Base-by-base conservation (phyloP, 2,888 invertebrate genomes). In the Esperia sulphurella region DNA sequence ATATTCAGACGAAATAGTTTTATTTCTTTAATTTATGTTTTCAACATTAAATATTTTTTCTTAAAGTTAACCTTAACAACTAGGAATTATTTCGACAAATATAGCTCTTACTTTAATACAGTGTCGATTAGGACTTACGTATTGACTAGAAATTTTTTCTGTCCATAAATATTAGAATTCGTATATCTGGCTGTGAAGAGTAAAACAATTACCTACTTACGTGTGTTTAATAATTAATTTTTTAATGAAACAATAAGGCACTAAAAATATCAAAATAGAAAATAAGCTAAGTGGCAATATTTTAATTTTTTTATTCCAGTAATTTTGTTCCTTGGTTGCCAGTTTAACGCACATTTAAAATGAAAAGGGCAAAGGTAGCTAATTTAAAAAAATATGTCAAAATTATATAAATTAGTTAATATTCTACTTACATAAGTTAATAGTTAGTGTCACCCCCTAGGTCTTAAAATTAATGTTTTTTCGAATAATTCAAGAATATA, bases 381-480 rank as follows among this genome's bases (percentile, higher is more conserved):
- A n/a, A n/a, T n/a, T n/a, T 3, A 21, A 21, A 21, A 21, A 21
- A 21, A 21, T 21, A 2, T 33, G 7, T 10, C 3, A 6, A 33
- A 8, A 10, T 8, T 8, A 33, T 33, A 33, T 33, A 5, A 10
- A 5, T 33, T 33, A 5, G 33, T 33, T 33, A 33, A 4, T 33
- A 21, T 21, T 21, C 21, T 21, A 21, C 21, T 21, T 21, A 21
- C 1, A 1, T 35, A 35, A 10, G 35, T 21, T 21, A 21, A 33
- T 40, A 45, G 41, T n/a, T 40, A 12, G 71, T 65, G 80, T 79
- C 82, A 81, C 80, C 81, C 76, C 71, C 79, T 79, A 79, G 74
- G 63, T 49, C 54, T 60, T 57, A 61, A 56, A 51, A 57, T 52
- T 52, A 50, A 52, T 45, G 49, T 46, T 47, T 38, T 39, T 52